Percentiles rank a stretch among this genome's conserved stretches.
Evolutionary conservation across 2,113 vertebrate genomes (phyloP).

Genomic region (Brachypteracias leptosomus): DNA sequence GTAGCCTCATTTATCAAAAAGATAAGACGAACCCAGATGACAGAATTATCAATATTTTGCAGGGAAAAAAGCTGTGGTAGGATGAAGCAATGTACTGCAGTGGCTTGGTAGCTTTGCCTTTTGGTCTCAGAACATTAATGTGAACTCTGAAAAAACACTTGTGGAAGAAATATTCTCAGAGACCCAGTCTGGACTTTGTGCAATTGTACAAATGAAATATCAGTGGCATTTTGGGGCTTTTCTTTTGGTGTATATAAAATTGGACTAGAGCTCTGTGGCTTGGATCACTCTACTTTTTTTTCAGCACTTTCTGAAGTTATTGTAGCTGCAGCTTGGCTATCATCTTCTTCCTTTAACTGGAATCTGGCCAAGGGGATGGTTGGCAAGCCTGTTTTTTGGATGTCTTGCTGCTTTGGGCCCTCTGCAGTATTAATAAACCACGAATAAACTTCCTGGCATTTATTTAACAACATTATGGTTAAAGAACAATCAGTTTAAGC

Average conservation of each 20-base stretch:
- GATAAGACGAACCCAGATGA: conserved; percentile 7
- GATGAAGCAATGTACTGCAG: neutral
- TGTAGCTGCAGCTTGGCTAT: conserved; percentile 21
- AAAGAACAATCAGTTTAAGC: conserved; percentile 9
- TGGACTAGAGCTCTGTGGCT: neutral
- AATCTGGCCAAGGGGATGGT: conserved; percentile 3
- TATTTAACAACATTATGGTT: conserved; percentile 36
- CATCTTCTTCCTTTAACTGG: conserved; percentile 22
- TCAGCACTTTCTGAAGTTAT: neutral
- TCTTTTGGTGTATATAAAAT: neutral
- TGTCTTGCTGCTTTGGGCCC: conserved; percentile 23
- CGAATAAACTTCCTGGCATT: conserved; percentile 51
- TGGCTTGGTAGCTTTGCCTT: neutral
- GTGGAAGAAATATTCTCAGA: neutral
- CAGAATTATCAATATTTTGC: conserved; percentile 29
- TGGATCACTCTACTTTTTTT: neutral
- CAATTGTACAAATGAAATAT: neutral
- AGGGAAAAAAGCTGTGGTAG: neutral
- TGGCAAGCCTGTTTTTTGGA: conserved; percentile 40
- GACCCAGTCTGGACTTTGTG: neutral
- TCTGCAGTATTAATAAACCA: conserved; percentile 54
- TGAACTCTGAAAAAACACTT: neutral
- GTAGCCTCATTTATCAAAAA: conserved; percentile 21
- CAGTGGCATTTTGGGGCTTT: neutral
- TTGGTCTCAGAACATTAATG: neutral